These are phyloP conservation scores for Apis laboriosa DNA, from an alignment of 1,140 invertebrate species.

Conservation along the genomic window DNA sequence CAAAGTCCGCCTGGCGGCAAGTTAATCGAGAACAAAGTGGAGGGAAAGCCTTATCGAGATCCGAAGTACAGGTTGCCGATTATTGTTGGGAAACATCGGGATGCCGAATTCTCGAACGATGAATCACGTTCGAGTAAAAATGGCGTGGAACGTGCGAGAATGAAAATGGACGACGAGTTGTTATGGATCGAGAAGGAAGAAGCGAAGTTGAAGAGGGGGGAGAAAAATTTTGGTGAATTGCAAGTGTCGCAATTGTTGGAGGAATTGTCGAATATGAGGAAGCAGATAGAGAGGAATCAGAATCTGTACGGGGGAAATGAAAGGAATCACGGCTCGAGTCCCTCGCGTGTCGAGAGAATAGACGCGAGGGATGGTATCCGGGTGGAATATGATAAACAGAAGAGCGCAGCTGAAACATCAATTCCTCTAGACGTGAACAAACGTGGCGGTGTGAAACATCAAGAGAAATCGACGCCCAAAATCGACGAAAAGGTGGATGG, in stretches of 20 bases:
- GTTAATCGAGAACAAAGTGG: neutral
- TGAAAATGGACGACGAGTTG: neutral
- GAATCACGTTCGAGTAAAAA: neutral
- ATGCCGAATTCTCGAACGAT: neutral
- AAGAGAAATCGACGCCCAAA: neutral
- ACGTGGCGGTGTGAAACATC: slow-evolving; percentile 1
- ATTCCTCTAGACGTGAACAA: neutral
- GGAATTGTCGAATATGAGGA: neutral
- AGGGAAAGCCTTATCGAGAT: too few relatives aligned
- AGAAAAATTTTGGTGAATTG: neutral
- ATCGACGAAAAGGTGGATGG: neutral
- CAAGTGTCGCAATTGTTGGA: neutral
- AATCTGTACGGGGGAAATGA: neutral
- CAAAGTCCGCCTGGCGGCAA: too few relatives aligned
- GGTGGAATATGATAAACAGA: slow-evolving; percentile 7
- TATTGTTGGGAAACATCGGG: neutral
- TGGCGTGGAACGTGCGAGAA: neutral
- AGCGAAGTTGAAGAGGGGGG: neutral
- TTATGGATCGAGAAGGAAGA: neutral
- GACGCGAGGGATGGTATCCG: neutral
- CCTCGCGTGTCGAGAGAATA: neutral
- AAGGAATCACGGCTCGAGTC: neutral
- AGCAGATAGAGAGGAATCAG: neutral
- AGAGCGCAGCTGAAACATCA: slow-evolving; percentile 16
- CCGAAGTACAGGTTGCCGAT: too few relatives aligned